Evolutionary conservation across 1,140 invertebrate genomes (phyloP), one percentile per base, ranked within the genome.

Genomic region (Tyrophagus putrescentiae): DNA sequence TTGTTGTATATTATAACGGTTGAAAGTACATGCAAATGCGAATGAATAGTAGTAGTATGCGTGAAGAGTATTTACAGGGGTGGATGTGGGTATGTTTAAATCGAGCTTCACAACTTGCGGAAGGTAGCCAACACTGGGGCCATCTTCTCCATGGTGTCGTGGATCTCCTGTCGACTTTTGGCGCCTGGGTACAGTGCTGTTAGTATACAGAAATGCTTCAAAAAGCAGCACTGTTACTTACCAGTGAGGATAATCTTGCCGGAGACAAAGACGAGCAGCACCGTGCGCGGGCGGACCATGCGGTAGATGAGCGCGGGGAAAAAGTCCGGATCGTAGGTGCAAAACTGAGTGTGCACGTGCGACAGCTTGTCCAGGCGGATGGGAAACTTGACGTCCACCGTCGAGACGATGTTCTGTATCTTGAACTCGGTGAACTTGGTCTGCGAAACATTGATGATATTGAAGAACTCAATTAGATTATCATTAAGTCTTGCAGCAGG

Each of bases 371-470:
- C 96, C 45, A 99, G 75, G 69, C 93, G 81, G 65, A 99, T 98
- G 4, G 94, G 93, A 76, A 99, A 99, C 72, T 95, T 96, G 0
- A 99, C 93, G 77, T 99, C 95, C 77, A 93, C 98, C 69, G 90
- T 97, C 9, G 93, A 96, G 41, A 99, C 96, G 91, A 99, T 99
- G 71, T 99, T 99, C 76, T 99, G 95, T 65, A 99, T 95, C 79
- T 98, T 99, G 71, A 99, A 99, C 70, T 99, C 93, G 52, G 95
- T 78, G 73, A 99, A 99, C 74, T 98, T 98, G 4, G 93, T 94
- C 82, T 94, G 76, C 59, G 81, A n/a, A n/a, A n/a, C n/a, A 81
- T 54, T 50, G 65, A 64, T 63, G 63, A 60, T 63, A 62, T 42
- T 60, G 66, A 28, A 44, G 27, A 62, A 7, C 32, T 18, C 23